Conservation (phyloP, 2,113 vertebrate species). For the Hemiprocne comata region DNA sequence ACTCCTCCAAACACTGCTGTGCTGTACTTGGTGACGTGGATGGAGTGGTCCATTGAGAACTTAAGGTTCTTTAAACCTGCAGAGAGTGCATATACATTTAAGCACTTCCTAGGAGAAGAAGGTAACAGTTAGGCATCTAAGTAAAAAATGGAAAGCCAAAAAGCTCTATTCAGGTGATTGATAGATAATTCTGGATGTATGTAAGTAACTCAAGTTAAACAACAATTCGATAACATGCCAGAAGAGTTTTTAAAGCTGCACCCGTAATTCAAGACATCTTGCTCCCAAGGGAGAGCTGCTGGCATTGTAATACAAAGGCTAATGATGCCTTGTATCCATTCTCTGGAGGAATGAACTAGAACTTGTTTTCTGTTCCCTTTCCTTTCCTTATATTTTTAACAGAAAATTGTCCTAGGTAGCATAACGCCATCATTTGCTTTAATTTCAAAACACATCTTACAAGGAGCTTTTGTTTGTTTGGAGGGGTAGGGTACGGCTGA, state of each 20-base stretch:
- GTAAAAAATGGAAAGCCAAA: background rate
- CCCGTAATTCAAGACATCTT: background rate
- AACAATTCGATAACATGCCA: background rate
- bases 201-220: background rate
- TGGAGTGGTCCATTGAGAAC: background rate
- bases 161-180: background rate
- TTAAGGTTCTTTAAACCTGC: background rate
- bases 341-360: background rate
- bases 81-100: background rate
- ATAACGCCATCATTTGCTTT: background rate
- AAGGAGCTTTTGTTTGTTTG: conserved; percentile 26
- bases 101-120: background rate
- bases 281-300: background rate
- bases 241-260: background rate
- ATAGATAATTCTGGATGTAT: background rate
- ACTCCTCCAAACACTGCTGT: background rate
- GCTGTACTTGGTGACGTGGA: background rate
- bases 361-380: background rate
- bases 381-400: background rate
- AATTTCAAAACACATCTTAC: background rate
- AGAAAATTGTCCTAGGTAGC: background rate
- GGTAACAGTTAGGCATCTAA: background rate
- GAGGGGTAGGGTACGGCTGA: background rate
- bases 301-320: background rate
- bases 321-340: background rate